phyloP scores from a whole-genome alignment of 2,888 invertebrate species.

The Stenodema calcarata region DNA sequence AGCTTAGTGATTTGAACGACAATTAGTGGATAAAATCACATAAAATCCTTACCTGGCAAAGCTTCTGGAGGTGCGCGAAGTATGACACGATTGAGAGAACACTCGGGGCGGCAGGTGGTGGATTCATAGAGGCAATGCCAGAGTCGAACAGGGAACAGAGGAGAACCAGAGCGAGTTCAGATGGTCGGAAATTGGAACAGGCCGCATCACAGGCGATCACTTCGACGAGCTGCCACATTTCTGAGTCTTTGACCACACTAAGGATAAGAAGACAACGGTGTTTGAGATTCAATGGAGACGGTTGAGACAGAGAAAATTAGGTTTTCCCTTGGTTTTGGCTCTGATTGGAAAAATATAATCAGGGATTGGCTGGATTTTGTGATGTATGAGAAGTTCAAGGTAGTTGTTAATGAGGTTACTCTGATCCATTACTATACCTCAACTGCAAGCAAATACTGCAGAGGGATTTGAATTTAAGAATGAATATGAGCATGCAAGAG shows the following conservation, averaged over 20 bases:
- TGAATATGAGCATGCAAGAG: too few relatives aligned
- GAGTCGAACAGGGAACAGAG: constrained; percentile 75
- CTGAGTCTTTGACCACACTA: constrained; percentile 63
- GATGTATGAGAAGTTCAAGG: too few relatives aligned
- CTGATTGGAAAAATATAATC: too few relatives aligned
- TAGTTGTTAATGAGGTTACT: too few relatives aligned
- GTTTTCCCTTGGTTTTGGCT: too few relatives aligned
- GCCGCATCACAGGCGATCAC: constrained; percentile 77
- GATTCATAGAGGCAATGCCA: constrained; percentile 59
- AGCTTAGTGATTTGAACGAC: too few relatives aligned
- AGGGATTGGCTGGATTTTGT: too few relatives aligned
- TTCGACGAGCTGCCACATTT: constrained; percentile 74
- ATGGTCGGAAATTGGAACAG: constrained; percentile 69
- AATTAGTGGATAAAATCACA: background rate
- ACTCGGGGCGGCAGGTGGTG: constrained; percentile 61
- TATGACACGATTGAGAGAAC: constrained; percentile 73
- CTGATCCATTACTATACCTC: too few relatives aligned
- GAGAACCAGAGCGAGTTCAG: constrained; percentile 77
- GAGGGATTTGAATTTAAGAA: too few relatives aligned
- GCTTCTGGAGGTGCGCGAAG: constrained; percentile 73
- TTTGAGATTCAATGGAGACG: too few relatives aligned
- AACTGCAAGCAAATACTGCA: too few relatives aligned
- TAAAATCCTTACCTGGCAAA: constrained; percentile 19
- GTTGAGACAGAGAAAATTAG: too few relatives aligned
- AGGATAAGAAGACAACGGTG: background rate